A percentile compares a stretch with the other conserved stretches of the same genome.
These are phyloP conservation scores for Drosophila monieri DNA, from an alignment of 2,888 invertebrate species.

Conservation along the genomic window DNA sequence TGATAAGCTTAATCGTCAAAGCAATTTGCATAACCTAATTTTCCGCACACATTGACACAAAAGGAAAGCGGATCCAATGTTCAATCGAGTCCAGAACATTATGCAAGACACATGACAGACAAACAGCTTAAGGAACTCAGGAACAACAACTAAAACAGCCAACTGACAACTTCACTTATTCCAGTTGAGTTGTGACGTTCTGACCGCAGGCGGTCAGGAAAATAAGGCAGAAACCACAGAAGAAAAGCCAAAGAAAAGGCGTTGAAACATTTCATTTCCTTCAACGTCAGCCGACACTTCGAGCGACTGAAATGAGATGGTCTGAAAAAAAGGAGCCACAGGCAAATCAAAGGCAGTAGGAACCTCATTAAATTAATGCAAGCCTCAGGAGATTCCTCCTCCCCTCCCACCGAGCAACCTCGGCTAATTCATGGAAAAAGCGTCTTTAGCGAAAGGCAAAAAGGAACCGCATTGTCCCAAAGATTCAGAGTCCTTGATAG, in stretches of 20 bases:
- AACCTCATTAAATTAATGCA: slow-evolving; percentile 77
- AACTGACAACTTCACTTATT: slow-evolving; percentile 74
- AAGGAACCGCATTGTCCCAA: slow-evolving; percentile 47
- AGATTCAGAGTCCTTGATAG: slow-evolving; percentile 64
- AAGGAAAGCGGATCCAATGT: slow-evolving; percentile 35
- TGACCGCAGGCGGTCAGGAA: slow-evolving; percentile 53
- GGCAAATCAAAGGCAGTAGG: slow-evolving; percentile 60
- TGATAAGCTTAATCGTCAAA: slow-evolving; percentile 35
- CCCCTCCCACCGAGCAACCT: background rate
- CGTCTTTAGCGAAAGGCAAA: slow-evolving; percentile 34
- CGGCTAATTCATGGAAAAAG: slow-evolving; percentile 59
- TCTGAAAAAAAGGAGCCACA: slow-evolving; percentile 37
- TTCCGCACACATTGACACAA: slow-evolving; percentile 13
- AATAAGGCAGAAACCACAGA: slow-evolving; percentile 17
- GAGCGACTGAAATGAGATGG: background rate
- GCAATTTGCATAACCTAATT: slow-evolving; percentile 46
- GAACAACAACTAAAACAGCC: slow-evolving; percentile 46
- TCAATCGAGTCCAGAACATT: slow-evolving; percentile 46
- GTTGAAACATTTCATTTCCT: slow-evolving; percentile 62
- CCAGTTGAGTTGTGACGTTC: slow-evolving; percentile 66
- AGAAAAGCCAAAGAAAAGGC: slow-evolving; percentile 51
- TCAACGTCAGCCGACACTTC: slow-evolving; percentile 44
- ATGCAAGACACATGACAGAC: slow-evolving; percentile 60
- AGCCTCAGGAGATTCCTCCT: slow-evolving; percentile 63
- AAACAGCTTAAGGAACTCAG: slow-evolving; percentile 37